Percentiles rank a stretch among this genome's conserved stretches.
phyloP scores from a whole-genome alignment of 2,797 vertebrate genomes.

The Poeciliopsis paucimaculata region DNA sequence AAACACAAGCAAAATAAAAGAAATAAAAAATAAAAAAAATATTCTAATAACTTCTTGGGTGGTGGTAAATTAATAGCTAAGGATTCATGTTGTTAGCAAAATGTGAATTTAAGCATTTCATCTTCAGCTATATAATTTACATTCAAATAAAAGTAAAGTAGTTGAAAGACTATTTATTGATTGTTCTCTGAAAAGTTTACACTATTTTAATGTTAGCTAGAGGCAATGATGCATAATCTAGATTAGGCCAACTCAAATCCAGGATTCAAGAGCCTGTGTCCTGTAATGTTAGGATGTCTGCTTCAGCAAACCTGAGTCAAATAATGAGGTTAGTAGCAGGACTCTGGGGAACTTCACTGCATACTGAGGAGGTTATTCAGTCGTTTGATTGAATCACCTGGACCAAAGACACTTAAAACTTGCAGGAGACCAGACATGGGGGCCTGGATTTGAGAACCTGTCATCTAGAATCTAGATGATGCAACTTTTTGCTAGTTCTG shows the following conservation, averaged over 20 bases:
- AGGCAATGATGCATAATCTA: not conserved
- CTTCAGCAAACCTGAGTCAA: too few relatives aligned
- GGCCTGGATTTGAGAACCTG: not conserved
- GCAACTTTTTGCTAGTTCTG: constrained; percentile 2
- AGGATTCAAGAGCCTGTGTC: too few relatives aligned
- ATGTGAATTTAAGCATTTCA: not conserved
- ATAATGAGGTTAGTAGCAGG: too few relatives aligned
- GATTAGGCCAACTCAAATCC: not conserved
- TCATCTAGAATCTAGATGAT: not conserved
- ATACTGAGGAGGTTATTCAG: too few relatives aligned
- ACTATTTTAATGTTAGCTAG: not conserved
- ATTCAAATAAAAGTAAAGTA: not conserved
- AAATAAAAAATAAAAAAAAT: too few relatives aligned
- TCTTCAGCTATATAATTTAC: not conserved
- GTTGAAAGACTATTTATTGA: not conserved
- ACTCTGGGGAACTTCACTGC: too few relatives aligned
- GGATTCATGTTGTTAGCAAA: not conserved
- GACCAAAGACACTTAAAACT: too few relatives aligned
- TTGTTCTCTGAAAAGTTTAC: not conserved
- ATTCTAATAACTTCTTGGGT: not conserved
- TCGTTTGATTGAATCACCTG: too few relatives aligned
- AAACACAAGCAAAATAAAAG: not conserved
- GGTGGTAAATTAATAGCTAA: not conserved
- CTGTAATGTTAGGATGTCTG: too few relatives aligned
- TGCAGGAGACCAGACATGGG: too few relatives aligned